Evolutionary conservation across 1,140 invertebrate species (phyloP).

Genomic region (Aphis craccivora): DNA sequence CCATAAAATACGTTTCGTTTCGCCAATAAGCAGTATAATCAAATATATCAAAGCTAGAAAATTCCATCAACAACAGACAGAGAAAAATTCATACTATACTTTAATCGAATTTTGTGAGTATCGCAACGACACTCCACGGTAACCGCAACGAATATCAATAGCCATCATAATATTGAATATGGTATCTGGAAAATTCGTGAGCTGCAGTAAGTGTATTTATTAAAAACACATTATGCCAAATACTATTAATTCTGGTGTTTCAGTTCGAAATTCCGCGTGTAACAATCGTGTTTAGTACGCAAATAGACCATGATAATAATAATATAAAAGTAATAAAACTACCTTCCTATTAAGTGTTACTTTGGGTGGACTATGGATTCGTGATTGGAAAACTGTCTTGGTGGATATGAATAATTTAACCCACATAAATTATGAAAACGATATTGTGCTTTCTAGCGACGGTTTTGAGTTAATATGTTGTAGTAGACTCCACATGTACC

Average conservation of each 20-base stretch:
- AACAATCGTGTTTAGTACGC: not conserved
- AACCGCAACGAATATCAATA: not conserved
- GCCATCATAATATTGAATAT: not conserved
- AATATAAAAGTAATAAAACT: not conserved
- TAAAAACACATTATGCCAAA: not conserved
- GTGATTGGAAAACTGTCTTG: not conserved
- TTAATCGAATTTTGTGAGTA: not conserved
- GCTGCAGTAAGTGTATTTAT: not conserved
- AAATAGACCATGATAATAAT: not conserved
- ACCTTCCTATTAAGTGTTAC: not conserved
- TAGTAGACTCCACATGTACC: too few species aligned
- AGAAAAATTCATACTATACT: not conserved
- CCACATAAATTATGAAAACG: not conserved
- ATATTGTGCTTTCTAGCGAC: too few species aligned
- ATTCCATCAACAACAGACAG: not conserved
- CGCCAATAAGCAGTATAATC: too few species aligned
- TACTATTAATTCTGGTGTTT: not conserved
- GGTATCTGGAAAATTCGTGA: not conserved
- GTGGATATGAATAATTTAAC: not conserved
- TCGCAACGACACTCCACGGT: not conserved
- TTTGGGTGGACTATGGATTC: not conserved
- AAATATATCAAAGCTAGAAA: not conserved
- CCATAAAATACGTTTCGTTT: not conserved
- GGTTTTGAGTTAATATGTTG: too few species aligned
- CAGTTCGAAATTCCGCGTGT: not conserved